These are phyloP conservation scores for Lepidocyrtinus sp. DNA, from an alignment of 2,888 invertebrate species.

Conservation along the genomic window DNA sequence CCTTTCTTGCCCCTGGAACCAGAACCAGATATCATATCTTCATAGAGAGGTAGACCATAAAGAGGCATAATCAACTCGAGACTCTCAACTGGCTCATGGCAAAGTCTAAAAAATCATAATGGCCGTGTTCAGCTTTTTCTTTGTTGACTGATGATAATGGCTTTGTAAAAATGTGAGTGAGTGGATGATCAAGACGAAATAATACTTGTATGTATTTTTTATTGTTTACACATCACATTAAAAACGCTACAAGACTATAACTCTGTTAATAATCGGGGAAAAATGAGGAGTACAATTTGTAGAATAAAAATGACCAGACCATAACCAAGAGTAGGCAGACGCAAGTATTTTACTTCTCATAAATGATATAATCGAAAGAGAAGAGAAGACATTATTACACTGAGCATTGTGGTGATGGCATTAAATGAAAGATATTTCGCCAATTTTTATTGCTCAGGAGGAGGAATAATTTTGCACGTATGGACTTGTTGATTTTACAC, in stretches of 20 bases:
- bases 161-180: not conserved
- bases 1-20: not conserved
- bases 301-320: not conserved
- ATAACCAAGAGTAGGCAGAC: too few species aligned
- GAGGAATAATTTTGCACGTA: not conserved
- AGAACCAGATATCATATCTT: not conserved
- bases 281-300: not conserved
- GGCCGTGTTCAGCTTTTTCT: slow-evolving; percentile 1
- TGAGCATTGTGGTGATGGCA: too few species aligned
- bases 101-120: slow-evolving; percentile 23
- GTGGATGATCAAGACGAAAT: not conserved
- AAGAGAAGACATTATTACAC: not conserved
- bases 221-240: slow-evolving; percentile 42
- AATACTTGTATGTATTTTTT: slow-evolving; percentile 14
- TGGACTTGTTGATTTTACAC: not conserved
- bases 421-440: not conserved
- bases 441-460: not conserved
- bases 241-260: slow-evolving; percentile 22
- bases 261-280: slow-evolving; percentile 13
- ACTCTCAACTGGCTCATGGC: not conserved
- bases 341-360: too few species aligned
- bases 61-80: not conserved
- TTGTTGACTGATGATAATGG: slow-evolving; percentile 44
- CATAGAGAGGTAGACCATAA: not conserved
- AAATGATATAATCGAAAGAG: not conserved